Conservation (phyloP, 2,113 vertebrate species). For the Eublepharis macularius region DNA sequence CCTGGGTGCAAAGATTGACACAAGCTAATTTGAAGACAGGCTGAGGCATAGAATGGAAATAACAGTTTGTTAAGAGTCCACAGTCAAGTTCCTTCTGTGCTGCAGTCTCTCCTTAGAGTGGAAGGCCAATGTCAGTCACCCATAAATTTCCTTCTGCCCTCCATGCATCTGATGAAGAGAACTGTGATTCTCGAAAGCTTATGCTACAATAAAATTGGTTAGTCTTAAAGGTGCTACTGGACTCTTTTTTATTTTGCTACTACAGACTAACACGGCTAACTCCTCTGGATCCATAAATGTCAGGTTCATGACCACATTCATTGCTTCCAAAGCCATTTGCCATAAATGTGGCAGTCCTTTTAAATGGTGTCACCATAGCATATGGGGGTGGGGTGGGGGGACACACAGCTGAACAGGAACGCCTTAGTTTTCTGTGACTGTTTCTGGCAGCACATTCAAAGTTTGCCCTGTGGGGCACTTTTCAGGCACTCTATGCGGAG, state of each 20-base stretch:
- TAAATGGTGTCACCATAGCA: neutral
- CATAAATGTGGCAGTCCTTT: neutral
- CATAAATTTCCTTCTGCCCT: no score
- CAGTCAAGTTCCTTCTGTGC: neutral
- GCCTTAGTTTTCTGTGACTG: neutral
- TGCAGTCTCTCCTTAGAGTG: neutral
- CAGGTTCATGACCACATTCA: neutral
- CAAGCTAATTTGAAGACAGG: neutral
- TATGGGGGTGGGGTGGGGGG: no score
- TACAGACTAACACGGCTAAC: no score
- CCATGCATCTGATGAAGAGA: no score
- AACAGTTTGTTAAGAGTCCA: neutral
- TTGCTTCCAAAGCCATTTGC: neutral
- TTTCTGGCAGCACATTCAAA: neutral
- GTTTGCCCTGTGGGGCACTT: neutral
- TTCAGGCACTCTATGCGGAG: neutral
- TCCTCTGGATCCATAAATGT: no score
- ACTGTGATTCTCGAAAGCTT: no score
- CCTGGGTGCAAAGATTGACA: neutral
- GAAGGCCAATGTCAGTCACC: neutral
- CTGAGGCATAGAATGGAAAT: no score
- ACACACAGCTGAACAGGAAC: neutral
- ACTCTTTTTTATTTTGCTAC: no score
- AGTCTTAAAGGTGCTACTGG: no score
- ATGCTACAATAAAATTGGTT: no score